phyloP scores from a whole-genome alignment of 2,797 vertebrate species.

The Bucorvus abyssinicus region DNA sequence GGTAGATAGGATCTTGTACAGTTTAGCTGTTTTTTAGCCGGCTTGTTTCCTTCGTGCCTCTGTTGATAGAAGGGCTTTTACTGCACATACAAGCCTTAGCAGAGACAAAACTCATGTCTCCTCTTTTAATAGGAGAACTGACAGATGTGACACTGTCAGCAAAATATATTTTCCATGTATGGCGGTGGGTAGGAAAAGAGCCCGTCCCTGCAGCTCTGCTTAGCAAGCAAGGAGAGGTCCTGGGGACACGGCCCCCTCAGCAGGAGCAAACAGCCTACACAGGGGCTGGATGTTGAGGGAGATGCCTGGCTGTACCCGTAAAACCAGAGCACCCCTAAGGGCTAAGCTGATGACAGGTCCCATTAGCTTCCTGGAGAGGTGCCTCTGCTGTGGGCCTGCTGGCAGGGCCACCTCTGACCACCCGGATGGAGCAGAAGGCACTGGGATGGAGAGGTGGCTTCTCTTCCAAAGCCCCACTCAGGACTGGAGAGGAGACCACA shows the following conservation, averaged over 20 bases:
- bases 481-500: neutral
- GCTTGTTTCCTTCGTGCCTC: constrained; percentile 1
- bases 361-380: rapidly evolving
- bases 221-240: neutral
- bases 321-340: neutral
- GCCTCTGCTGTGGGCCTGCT: rapidly evolving
- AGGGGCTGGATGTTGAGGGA: neutral
- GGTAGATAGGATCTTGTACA: neutral
- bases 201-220: neutral
- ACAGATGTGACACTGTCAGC: neutral
- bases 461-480: neutral
- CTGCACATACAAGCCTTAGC: neutral
- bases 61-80: constrained; percentile 44
- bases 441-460: neutral
- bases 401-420: neutral
- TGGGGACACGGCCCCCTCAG: neutral
- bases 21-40: neutral
- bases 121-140: neutral
- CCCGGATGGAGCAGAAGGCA: neutral
- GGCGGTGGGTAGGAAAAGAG: neutral
- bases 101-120: constrained; percentile 36
- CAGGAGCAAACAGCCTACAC: neutral
- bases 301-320: neutral
- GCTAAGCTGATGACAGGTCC: neutral
- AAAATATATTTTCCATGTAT: neutral